Base-by-base conservation (phyloP, 1,140 invertebrate genomes). In the Trichonephila clavata region DNA sequence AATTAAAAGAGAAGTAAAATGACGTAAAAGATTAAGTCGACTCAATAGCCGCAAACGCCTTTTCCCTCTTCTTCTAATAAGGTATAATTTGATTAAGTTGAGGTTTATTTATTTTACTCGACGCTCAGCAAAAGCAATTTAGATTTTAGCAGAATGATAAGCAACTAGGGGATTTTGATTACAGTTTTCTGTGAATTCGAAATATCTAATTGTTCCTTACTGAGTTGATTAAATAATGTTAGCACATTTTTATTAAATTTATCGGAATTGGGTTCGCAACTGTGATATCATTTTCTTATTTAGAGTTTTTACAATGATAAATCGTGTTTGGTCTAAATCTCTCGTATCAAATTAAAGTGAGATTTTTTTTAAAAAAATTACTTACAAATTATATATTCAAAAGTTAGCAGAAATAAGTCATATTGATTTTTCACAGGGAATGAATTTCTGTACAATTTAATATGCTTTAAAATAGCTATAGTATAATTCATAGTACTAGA, bases 161-260 rank as follows among this genome's bases (percentile, higher is more conserved):
- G 81, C 43, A 50, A n/a, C 43, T 27, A 16, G 81, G 50, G 8
- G 81, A 83, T 83, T 83, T 83, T 59, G 71, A 77, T 77, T 32
- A 77, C 18, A 39, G 24, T 77, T 77, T 77, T 77, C 71, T 77
- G 71, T 77, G 27, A 77, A 77, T 77, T 77, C 71, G 71, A 77
- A 77, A 77, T 27, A 77, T 39, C 71, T 77, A 77, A 77, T 77
- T 77, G 71, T 77, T 77, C 32, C 27, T 77, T 32, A 18, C 71
- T 18, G 71, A 20, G 71, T 77, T 77, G 71, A 77, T 77, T 77
- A 39, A 77, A 77, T 77, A 77, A 77, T 77, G 71, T 77, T 39
- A 77, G 71, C 71, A 77, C 27, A 77, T 77, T 32, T 77, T 77
- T 77, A 83, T 83, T 83, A 83, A 59, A n/a, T 83, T 83, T 59